Evolutionary conservation across 2,113 vertebrate genomes (phyloP).

Genomic region (Acrocephalus arundinaceus): DNA sequence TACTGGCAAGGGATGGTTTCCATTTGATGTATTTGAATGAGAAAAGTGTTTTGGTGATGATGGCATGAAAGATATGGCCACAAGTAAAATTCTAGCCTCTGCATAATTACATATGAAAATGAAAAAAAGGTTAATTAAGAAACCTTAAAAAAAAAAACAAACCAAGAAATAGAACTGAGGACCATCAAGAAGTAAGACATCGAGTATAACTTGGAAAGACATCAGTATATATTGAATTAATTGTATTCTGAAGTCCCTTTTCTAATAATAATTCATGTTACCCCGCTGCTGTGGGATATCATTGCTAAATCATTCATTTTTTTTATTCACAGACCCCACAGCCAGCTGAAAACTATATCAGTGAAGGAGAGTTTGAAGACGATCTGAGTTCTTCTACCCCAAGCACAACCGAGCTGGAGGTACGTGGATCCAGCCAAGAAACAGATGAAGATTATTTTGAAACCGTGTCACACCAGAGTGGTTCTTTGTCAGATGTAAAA

Average conservation of each 20-base stretch:
- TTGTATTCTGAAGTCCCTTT: background rate
- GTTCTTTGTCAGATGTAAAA: slow-evolving; percentile 75
- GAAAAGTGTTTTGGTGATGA: background rate
- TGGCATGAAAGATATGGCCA: background rate
- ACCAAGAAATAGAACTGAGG: background rate
- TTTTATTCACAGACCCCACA: slow-evolving; percentile 76
- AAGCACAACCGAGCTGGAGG: slow-evolving; percentile 44
- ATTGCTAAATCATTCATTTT: slow-evolving; percentile 8
- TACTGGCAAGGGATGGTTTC: background rate
- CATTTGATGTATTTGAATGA: background rate
- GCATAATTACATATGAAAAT: background rate
- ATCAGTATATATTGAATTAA: background rate
- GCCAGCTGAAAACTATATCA: slow-evolving; percentile 69
- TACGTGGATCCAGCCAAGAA: slow-evolving; percentile 67
- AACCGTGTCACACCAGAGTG: slow-evolving; percentile 75
- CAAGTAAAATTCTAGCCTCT: background rate
- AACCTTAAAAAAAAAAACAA: background rate
- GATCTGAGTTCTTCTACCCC: slow-evolving; percentile 44
- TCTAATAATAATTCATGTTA: background rate
- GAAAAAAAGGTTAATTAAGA: background rate
- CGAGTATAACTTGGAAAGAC: background rate
- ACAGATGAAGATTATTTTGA: slow-evolving; percentile 75
- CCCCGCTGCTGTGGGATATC: background rate
- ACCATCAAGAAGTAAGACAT: background rate
- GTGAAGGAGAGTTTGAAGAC: slow-evolving; percentile 68